A percentile compares a stretch with the other conserved stretches of the same genome.
phyloP scores from a whole-genome alignment of 2,113 vertebrate genomes.

The Pseudorasbora parva region DNA sequence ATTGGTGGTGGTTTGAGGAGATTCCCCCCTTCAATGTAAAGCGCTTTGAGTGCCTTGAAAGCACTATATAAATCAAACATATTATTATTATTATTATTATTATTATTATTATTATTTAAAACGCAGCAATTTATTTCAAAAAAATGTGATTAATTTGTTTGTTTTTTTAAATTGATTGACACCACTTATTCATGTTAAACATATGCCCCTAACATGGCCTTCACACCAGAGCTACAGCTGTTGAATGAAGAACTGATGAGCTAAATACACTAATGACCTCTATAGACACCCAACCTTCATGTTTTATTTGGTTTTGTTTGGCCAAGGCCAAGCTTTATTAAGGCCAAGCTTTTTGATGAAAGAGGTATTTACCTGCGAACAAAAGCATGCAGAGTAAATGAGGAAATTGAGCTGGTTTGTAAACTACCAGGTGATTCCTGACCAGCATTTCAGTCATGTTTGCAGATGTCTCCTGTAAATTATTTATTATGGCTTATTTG shows the following conservation, averaged over 20 bases:
- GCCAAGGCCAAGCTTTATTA: too few species aligned
- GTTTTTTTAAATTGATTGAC: too few species aligned
- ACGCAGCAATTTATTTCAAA: too few species aligned
- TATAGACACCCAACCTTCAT: neutral
- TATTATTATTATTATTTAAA: too few species aligned
- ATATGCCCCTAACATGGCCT: neutral
- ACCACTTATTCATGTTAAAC: neutral
- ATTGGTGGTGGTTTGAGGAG: too few species aligned
- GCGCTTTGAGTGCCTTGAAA: too few species aligned
- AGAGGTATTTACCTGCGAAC: slow-evolving; percentile 14
- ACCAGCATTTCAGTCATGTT: slow-evolving; percentile 13
- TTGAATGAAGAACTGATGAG: neutral
- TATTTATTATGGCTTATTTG: slow-evolving; percentile 3
- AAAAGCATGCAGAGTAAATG: neutral
- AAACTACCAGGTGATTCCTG: neutral
- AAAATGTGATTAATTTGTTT: too few species aligned
- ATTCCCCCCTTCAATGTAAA: too few species aligned
- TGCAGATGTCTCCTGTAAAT: neutral
- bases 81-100: too few species aligned
- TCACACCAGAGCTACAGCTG: slow-evolving; percentile 23
- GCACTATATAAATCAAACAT: too few species aligned
- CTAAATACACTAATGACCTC: slow-evolving; percentile 20
- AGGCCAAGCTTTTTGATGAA: slow-evolving; percentile 34
- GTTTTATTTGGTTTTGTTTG: slow-evolving; percentile 21
- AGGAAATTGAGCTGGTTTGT: slow-evolving; percentile 13